A percentile compares a stretch with the other conserved stretches of the same genome.
Evolutionary conservation across 2,113 vertebrate genomes (phyloP).

Genomic region (Thinocorus orbignyianus): DNA sequence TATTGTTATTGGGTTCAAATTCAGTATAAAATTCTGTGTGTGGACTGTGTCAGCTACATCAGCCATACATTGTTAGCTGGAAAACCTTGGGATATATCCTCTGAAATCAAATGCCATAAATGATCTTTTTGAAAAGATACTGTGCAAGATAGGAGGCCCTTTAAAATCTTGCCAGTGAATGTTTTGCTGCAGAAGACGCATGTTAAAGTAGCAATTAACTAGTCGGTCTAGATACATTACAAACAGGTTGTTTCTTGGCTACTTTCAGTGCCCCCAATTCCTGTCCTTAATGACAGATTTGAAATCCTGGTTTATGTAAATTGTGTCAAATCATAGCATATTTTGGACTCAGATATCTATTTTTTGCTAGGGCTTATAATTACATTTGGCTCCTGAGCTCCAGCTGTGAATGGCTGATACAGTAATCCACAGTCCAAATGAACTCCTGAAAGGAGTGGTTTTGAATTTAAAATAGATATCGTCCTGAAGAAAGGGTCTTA

Average conservation of each 20-base stretch:
- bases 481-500: neutral
- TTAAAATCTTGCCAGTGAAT: neutral
- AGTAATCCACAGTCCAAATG: neutral
- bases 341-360: slow-evolving; percentile 6
- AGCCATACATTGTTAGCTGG: neutral
- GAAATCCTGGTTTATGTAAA: slow-evolving; percentile 51
- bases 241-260: neutral
- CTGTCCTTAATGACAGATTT: slow-evolving; percentile 45
- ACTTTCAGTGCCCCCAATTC: slow-evolving; percentile 17
- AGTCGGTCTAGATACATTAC: neutral
- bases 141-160: neutral
- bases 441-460: neutral
- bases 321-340: slow-evolving; percentile 45
- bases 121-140: neutral
- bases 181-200: neutral
- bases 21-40: neutral
- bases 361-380: slow-evolving; percentile 43
- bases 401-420: neutral
- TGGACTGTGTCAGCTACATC: neutral
- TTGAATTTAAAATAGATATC: neutral
- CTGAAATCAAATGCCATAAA: neutral
- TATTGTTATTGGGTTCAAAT: neutral
- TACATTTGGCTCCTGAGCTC: slow-evolving; percentile 18
- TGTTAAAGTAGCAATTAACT: neutral
- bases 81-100: neutral